A percentile compares a stretch with the other conserved stretches of the same genome.
Conservation (phyloP, 1,140 invertebrate species). For the Lepidotrigona ventralis region DNA sequence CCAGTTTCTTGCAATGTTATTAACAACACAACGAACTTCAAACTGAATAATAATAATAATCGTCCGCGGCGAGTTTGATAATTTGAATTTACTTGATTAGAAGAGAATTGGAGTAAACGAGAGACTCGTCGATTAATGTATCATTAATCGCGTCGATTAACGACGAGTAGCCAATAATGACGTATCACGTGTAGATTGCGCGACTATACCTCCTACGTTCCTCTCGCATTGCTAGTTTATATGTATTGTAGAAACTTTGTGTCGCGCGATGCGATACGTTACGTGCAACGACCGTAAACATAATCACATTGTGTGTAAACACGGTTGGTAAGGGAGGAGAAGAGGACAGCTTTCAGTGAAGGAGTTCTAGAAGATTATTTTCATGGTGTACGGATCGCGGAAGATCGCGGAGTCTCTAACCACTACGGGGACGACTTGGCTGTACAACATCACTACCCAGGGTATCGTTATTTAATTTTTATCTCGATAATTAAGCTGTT, state of each 20-base stretch:
- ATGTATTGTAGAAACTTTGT: neutral
- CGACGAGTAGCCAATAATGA: neutral
- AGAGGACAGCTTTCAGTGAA: neutral
- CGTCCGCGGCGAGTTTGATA: too few relatives aligned
- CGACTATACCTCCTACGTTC: neutral
- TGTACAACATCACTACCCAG: conserved; percentile 61
- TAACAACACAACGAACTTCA: neutral
- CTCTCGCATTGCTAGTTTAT: neutral
- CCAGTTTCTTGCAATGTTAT: neutral
- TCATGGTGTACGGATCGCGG: conserved; percentile 61
- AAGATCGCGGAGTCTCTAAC: conserved; percentile 51
- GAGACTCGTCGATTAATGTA: neutral
- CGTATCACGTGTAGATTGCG: neutral
- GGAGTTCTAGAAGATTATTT: conserved; percentile 35
- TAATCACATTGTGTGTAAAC: neutral
- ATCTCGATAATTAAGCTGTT: too few relatives aligned
- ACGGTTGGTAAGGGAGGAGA: neutral
- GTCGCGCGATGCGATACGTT: conserved; percentile 8
- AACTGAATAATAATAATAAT: neutral
- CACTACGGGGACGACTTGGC: conserved; percentile 61
- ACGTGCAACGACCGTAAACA: neutral
- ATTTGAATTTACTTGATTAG: too few relatives aligned
- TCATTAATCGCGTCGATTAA: neutral
- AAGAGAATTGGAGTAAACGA: neutral
- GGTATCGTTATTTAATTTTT: conserved; percentile 42